These are phyloP conservation scores for Spinus olivaceus DNA, from an alignment of 2,797 vertebrate genomes.

Conservation along the genomic window DNA sequence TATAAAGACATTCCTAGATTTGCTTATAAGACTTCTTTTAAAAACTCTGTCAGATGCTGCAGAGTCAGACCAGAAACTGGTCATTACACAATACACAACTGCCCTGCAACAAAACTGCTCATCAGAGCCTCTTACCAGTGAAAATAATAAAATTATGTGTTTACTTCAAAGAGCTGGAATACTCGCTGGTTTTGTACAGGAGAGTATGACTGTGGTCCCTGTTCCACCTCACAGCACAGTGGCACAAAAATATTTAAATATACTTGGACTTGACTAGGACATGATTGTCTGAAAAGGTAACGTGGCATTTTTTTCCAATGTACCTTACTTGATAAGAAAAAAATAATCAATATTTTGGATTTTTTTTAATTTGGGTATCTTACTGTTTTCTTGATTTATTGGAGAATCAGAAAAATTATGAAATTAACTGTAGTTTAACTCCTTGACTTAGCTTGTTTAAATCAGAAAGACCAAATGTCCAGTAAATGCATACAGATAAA, in stretches of 20 bases:
- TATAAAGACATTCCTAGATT: background rate
- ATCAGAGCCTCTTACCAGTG: background rate
- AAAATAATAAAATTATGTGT: background rate
- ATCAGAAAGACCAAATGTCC: background rate
- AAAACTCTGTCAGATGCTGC: background rate
- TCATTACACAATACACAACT: background rate
- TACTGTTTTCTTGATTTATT: background rate
- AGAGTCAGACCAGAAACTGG: background rate
- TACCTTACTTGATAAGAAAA: background rate
- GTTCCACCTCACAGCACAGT: background rate
- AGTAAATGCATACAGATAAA: background rate
- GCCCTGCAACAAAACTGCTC: background rate
- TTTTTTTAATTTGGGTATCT: fast-evolving
- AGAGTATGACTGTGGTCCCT: background rate
- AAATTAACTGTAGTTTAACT: background rate
- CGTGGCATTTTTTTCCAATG: background rate
- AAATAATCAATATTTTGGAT: background rate
- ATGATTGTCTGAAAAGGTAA: background rate
- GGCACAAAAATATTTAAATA: background rate
- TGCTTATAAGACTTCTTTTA: background rate
- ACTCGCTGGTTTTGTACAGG: fast-evolving
- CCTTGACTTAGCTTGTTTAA: background rate
- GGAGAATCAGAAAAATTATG: background rate
- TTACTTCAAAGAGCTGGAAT: background rate
- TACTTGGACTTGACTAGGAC: background rate